phyloP scores from a whole-genome alignment of 2,888 invertebrate species.

The Hydrotaea diabolus region DNA sequence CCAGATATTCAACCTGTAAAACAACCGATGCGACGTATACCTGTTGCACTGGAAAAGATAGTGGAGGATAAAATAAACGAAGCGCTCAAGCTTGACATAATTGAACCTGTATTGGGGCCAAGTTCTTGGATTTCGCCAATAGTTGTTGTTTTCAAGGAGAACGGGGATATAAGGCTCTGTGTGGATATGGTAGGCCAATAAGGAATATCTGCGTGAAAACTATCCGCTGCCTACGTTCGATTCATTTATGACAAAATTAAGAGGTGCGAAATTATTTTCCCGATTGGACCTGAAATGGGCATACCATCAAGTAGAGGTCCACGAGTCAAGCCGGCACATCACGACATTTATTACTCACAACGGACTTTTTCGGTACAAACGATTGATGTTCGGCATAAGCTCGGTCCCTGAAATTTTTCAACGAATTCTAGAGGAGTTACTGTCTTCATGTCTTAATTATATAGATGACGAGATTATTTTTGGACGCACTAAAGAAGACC shows the following conservation, averaged over 20 bases:
- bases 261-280: neutral
- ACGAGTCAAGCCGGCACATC: neutral
- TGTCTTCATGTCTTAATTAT: neutral
- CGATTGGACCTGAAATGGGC: neutral
- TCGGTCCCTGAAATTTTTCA: too few species aligned
- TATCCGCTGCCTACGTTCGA: neutral
- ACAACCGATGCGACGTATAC: slow-evolving; percentile 68
- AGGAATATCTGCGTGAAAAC: neutral
- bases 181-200: slow-evolving; percentile 36
- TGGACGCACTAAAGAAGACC: too few species aligned
- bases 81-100: slow-evolving; percentile 60
- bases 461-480: too few species aligned
- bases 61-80: slow-evolving; percentile 58
- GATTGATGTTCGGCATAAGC: too few species aligned
- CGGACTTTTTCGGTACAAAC: too few species aligned
- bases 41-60: neutral
- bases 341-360: neutral
- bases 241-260: neutral
- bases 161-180: slow-evolving; percentile 41
- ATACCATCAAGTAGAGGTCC: neutral
- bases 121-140: slow-evolving; percentile 37
- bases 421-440: too few species aligned
- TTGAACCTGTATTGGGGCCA: slow-evolving; percentile 46
- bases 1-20: slow-evolving; percentile 69
- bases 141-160: slow-evolving; percentile 37